phyloP scores from a whole-genome alignment of 2,797 vertebrate species.

The Coendou prehensilis region DNA sequence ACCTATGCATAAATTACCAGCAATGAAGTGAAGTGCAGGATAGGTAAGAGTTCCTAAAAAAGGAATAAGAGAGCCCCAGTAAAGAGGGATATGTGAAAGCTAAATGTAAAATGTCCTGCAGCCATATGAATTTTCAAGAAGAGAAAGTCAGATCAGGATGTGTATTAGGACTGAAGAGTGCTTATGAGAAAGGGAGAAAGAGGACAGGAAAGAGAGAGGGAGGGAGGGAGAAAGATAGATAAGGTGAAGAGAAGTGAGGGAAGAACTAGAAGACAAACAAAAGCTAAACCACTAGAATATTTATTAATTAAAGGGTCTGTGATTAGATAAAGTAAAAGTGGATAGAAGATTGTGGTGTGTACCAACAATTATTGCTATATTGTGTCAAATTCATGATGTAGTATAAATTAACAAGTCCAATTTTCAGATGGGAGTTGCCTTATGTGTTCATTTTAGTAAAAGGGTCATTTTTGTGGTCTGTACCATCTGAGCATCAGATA shows the following conservation, averaged over 20 bases:
- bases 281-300: not conserved
- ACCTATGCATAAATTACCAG: not conserved
- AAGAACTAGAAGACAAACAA: not conserved
- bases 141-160: not conserved
- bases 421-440: not conserved
- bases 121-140: not conserved
- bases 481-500: not conserved
- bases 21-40: not conserved
- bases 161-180: not conserved
- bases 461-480: not conserved
- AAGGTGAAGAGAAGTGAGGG: not conserved
- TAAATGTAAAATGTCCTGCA: not conserved
- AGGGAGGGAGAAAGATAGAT: not conserved
- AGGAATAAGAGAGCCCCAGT: not conserved
- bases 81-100: not conserved
- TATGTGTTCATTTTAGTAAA: not conserved
- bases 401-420: not conserved
- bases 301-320: not conserved
- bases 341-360: not conserved
- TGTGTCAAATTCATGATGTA: not conserved
- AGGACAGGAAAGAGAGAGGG: rapidly evolving
- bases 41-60: not conserved
- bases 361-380: not conserved
- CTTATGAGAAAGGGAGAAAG: too few species aligned
- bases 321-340: not conserved